Conservation (phyloP, 2,888 invertebrate species). For the Dolichopus griseipennis region DNA sequence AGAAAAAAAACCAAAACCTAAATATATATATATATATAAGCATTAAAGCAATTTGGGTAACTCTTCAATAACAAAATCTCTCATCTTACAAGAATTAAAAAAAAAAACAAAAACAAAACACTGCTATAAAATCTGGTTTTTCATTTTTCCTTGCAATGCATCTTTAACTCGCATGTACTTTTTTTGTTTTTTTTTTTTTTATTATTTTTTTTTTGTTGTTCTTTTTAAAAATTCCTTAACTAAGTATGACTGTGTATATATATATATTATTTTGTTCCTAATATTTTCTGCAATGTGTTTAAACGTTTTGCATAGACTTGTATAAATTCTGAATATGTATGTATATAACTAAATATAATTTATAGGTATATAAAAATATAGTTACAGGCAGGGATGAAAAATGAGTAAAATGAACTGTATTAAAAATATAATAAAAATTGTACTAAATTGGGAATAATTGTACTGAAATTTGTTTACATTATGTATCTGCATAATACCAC, state of each 20-base stretch:
- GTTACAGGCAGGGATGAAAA: too few species aligned
- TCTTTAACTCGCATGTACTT: background rate
- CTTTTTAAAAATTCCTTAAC: background rate
- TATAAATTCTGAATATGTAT: too few species aligned
- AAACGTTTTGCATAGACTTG: too few species aligned
- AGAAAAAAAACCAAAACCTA: background rate
- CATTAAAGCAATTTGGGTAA: background rate
- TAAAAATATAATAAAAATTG: too few species aligned
- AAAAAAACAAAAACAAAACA: background rate
- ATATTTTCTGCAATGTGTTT: background rate
- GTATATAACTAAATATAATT: too few species aligned
- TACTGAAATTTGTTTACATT: too few species aligned
- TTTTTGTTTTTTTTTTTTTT: background rate
- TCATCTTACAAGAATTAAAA: background rate
- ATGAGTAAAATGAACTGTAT: too few species aligned
- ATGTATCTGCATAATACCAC: too few species aligned
- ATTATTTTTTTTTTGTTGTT: background rate
- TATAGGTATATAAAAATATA: background rate
- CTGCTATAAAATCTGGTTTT: background rate
- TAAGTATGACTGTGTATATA: background rate
- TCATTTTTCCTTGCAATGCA: background rate
- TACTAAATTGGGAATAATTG: too few species aligned
- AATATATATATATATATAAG: background rate
- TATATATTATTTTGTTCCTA: too few species aligned
- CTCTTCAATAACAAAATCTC: background rate